phyloP scores from a whole-genome alignment of 2,113 vertebrate genomes.

The Ascaphus truei region DNA sequence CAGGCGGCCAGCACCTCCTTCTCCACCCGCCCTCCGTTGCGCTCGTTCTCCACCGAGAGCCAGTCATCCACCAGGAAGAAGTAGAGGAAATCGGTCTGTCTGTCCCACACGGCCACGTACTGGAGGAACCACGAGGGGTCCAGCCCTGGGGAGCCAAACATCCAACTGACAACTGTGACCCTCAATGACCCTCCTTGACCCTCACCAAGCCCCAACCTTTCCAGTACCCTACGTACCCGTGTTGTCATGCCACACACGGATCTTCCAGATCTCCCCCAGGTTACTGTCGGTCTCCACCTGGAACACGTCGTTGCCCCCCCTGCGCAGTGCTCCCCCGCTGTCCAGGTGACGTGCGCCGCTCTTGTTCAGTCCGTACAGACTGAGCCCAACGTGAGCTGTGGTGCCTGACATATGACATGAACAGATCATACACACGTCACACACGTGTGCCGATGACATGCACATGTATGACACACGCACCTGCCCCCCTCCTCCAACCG shows the following conservation, averaged over 20 bases:
- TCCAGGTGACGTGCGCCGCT: constrained; percentile 70
- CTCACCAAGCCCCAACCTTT: too few species aligned
- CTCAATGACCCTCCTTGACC: too few species aligned
- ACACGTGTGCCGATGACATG: too few species aligned
- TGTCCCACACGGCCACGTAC: constrained; percentile 72
- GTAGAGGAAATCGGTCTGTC: constrained; percentile 67
- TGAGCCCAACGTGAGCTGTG: constrained; percentile 69
- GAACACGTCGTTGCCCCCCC: constrained; percentile 65
- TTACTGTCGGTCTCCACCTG: constrained; percentile 67
- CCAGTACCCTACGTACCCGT: constrained; percentile 63
- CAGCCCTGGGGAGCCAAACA: constrained; percentile 51
- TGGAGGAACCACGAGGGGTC: constrained; percentile 71
- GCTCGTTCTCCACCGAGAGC: constrained; percentile 72
- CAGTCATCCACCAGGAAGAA: constrained; percentile 74
- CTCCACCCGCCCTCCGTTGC: constrained; percentile 61
- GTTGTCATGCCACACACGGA: constrained; percentile 76
- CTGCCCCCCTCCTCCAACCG: constrained; percentile 63
- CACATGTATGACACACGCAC: constrained; percentile 39
- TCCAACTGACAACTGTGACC: neutral
- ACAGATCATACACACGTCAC: too few species aligned
- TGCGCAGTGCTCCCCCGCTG: constrained; percentile 64
- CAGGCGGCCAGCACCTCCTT: constrained; percentile 70
- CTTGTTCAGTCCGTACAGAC: constrained; percentile 64
- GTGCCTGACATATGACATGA: constrained; percentile 60
- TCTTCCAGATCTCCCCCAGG: constrained; percentile 73